Evolutionary conservation across 2,888 invertebrate species (phyloP).

Genomic region (Ichneumoninae sp.): DNA sequence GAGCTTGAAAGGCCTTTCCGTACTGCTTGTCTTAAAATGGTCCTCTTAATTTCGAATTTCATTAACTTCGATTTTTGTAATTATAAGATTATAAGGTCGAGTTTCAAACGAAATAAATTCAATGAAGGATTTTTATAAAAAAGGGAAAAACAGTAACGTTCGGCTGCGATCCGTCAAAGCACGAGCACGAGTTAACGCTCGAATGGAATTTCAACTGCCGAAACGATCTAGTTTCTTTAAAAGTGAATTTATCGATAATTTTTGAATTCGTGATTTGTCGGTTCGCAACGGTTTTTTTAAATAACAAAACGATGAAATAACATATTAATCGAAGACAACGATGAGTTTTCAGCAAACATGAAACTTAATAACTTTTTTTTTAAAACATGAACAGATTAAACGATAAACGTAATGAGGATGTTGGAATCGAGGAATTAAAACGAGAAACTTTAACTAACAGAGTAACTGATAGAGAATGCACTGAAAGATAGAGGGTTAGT

Average conservation of each 20-base stretch:
- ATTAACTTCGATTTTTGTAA: not conserved
- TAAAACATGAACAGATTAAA: conserved; percentile 57
- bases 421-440: conserved; percentile 59
- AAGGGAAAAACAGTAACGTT: conserved; percentile 3
- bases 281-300: conserved; percentile 30
- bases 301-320: conserved; percentile 45
- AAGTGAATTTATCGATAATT: conserved; percentile 7
- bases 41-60: conserved; percentile 5
- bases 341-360: conserved; percentile 39
- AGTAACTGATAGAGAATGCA: conserved; percentile 56
- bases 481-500: conserved; percentile 49
- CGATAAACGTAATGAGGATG: conserved; percentile 63
- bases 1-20: conserved; percentile 21
- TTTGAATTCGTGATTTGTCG: conserved; percentile 42
- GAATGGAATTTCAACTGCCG: not conserved
- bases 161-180: conserved; percentile 51
- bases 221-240: not conserved
- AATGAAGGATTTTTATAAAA: not conserved
- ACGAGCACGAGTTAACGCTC: conserved; percentile 8
- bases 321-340: conserved; percentile 35
- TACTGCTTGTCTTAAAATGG: not conserved
- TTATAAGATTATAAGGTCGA: conserved; percentile 23
- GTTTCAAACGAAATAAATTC: conserved; percentile 36
- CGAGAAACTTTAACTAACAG: conserved; percentile 67
- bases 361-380: conserved; percentile 62